These are phyloP conservation scores for Sogatella furcifera DNA, from an alignment of 1,140 invertebrate genomes.

Conservation along the genomic window DNA sequence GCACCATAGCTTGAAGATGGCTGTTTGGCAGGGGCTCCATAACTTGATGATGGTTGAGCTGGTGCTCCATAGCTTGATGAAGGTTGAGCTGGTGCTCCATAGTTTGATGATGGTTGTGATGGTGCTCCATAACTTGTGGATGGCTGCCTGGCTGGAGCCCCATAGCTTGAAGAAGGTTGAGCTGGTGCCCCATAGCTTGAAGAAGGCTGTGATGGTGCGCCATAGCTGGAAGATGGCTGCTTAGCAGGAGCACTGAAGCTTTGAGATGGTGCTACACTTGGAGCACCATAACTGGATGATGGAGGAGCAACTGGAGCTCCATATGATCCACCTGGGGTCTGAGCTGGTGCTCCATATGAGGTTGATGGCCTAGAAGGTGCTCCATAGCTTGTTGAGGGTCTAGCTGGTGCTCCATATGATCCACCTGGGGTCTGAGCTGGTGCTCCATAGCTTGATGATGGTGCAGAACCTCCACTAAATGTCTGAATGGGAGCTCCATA, in stretches of 20 bases:
- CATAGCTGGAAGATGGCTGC: constrained; percentile 11
- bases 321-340: constrained; percentile 4
- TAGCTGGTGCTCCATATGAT: constrained; percentile 7
- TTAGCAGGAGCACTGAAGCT: not conserved
- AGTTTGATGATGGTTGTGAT: constrained; percentile 9
- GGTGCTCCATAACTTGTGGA: constrained; percentile 18
- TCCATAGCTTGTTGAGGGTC: constrained; percentile 13
- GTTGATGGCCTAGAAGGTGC: constrained; percentile 14
- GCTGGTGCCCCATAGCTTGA: constrained; percentile 10
- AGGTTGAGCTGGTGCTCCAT: constrained; percentile 15
- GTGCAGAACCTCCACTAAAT: not conserved
- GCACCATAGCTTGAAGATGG: constrained; percentile 12
- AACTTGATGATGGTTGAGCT: constrained; percentile 1
- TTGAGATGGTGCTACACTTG: not conserved
- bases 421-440: not conserved
- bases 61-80: constrained; percentile 17
- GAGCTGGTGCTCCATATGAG: constrained; percentile 13
- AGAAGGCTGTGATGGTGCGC: constrained; percentile 1
- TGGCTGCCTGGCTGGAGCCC: constrained; percentile 7
- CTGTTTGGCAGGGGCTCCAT: constrained; percentile 13
- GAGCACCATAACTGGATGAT: not conserved
- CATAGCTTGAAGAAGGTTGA: constrained; percentile 8
- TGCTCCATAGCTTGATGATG: not conserved
- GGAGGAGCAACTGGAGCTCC: constrained; percentile 1
- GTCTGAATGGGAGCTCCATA: not conserved